Conservation (phyloP, 1,140 invertebrate genomes). For the Heliconius melpomene region DNA sequence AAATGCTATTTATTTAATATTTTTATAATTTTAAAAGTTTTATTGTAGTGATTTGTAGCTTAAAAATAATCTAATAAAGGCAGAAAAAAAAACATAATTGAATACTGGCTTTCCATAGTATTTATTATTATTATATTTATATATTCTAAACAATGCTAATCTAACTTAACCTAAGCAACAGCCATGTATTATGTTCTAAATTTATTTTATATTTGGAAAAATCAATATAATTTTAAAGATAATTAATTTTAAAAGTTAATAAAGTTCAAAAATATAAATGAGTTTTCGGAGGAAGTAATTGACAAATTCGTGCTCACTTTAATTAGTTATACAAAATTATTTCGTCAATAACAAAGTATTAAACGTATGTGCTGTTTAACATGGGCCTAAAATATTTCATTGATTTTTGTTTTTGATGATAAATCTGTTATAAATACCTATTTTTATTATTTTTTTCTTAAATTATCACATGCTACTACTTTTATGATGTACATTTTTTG, state of each 20-base stretch:
- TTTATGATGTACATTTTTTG: no score
- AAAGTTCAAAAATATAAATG: conserved; percentile 9
- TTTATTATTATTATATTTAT: no score
- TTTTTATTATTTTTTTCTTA: no score
- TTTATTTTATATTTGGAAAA: background rate
- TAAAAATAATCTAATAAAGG: no score
- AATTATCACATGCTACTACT: no score
- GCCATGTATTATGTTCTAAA: background rate
- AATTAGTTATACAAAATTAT: background rate
- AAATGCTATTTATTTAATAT: no score
- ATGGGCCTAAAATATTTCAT: background rate
- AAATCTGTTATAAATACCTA: background rate
- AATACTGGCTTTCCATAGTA: no score
- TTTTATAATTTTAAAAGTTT: no score
- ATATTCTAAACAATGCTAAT: background rate
- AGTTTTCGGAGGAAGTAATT: background rate
- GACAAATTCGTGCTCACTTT: background rate
- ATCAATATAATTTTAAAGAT: background rate
- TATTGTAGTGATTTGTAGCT: no score
- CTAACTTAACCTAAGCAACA: no score
- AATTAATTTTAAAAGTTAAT: conserved; percentile 2
- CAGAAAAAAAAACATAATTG: no score
- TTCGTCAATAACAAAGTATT: background rate
- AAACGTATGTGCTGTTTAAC: background rate
- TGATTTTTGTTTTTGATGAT: background rate